These are phyloP conservation scores for Adelosebastes latens DNA, from an alignment of 2,797 vertebrate genomes.

Conservation along the genomic window DNA sequence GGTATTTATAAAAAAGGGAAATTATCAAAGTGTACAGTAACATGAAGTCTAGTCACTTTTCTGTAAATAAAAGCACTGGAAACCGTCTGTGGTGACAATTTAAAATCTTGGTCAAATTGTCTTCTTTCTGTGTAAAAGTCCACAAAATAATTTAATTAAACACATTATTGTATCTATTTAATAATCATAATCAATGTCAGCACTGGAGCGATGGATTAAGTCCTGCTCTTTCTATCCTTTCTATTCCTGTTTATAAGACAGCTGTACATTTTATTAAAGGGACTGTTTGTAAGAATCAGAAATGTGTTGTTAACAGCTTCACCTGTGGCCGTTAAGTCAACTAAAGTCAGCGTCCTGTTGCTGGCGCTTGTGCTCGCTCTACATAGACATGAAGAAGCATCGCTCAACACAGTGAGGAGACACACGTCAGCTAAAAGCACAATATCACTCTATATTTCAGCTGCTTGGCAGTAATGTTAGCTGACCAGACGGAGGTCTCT, in stretches of 20 bases:
- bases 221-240: neutral
- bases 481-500: no score
- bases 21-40: conserved; percentile 96
- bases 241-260: neutral
- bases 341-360: no score
- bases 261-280: neutral
- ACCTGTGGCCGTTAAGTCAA: no score
- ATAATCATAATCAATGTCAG: neutral
- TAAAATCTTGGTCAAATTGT: conserved; percentile 61
- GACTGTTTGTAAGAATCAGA: rapidly evolving
- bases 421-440: no score
- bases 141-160: neutral
- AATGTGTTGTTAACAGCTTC: no score
- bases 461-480: no score
- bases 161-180: neutral
- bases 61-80: conserved; percentile 99
- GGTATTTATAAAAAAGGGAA: conserved; percentile 98
- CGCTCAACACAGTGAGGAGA: no score
- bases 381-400: no score
- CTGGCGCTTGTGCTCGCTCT: no score
- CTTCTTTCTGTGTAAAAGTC: neutral
- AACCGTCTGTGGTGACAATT: conserved; percentile 88
- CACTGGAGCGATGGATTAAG: neutral
- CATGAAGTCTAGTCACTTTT: conserved; percentile 92
- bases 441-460: no score